Conservation (phyloP, 2,113 vertebrate species). For the Gavia stellata region DNA sequence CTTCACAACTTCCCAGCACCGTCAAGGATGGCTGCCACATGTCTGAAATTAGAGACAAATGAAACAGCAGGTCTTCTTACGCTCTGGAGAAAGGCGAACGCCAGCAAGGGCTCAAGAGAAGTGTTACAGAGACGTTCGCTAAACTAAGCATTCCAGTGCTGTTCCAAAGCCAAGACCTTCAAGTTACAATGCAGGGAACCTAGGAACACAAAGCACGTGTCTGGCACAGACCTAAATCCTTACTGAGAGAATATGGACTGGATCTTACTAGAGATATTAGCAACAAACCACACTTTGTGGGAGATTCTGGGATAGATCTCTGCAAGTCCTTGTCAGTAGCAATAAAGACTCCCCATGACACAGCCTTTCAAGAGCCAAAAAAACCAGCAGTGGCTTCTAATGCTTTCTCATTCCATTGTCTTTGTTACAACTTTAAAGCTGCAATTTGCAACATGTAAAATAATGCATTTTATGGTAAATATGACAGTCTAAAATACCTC, state of each 20-base stretch:
- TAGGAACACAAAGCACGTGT: background rate
- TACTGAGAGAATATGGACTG: background rate
- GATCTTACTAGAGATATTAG: background rate
- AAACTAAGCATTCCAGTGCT: background rate
- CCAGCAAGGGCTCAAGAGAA: background rate
- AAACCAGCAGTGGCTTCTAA: background rate
- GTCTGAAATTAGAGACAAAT: slow-evolving; percentile 9
- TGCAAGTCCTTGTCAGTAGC: background rate
- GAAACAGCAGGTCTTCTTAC: background rate
- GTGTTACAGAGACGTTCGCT: background rate
- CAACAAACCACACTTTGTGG: background rate
- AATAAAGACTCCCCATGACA: background rate
- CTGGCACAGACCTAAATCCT: background rate
- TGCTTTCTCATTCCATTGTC: background rate
- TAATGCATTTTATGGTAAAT: background rate
- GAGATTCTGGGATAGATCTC: background rate
- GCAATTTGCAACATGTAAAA: background rate
- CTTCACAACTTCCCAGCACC: background rate
- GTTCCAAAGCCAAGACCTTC: background rate
- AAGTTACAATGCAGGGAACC: background rate
- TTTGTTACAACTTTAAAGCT: background rate
- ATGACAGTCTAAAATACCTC: background rate
- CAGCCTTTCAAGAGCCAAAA: slow-evolving; percentile 5
- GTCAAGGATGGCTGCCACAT: slow-evolving; percentile 28
- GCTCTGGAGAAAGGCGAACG: background rate